Base-by-base conservation (phyloP, 1,140 invertebrate species). In the Zeugodacus cucurbitae region DNA sequence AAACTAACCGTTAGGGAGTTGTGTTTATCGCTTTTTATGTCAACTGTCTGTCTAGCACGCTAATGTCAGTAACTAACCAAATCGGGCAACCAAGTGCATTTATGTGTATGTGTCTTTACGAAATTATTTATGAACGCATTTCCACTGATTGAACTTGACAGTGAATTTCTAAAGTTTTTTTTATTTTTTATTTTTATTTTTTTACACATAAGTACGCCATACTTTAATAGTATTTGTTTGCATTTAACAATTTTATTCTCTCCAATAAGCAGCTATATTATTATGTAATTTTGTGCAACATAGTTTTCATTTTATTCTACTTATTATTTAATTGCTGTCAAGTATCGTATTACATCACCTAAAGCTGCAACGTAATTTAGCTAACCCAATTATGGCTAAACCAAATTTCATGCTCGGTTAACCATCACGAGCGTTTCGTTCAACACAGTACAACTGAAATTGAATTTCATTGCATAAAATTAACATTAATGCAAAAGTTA, bases 341-440 rank as follows among this genome's bases (percentile, higher is more conserved):
- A 82, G 41, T 82, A 48, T 82, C 74, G 26, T 26, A 82, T 82
- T 82, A 48, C 74, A 82, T 82, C 74, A 82, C 41, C 26, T 48
- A 10, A 82, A 48, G 11, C n/a, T 82, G 74, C 41, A 41, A 14
- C 37, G 74, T 14, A 48, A 54, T 48, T 54, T 10, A n/a, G 11
- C 3, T 86, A 64, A 86, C 59, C 88, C 88, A 86, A 54, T 86
- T 86, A 88, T 64, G 26, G 88, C 29, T 41, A 62, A 86, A 88
- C 14, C 64, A 88, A 88, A 88, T 88, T 88, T 88, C 88, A 88
- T 88, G 88, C 88, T 85, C 85, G n/a, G 88, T 70, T 87, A 87
- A 87, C 59, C 44, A 37, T 70, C 32, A 85, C 82, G 59, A 86
- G 22, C 34, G 67, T 22, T 22, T 22, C 34, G 62, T 32, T 67